Base-by-base conservation (phyloP, 2,113 vertebrate species). In the Nerophis ophidion region DNA sequence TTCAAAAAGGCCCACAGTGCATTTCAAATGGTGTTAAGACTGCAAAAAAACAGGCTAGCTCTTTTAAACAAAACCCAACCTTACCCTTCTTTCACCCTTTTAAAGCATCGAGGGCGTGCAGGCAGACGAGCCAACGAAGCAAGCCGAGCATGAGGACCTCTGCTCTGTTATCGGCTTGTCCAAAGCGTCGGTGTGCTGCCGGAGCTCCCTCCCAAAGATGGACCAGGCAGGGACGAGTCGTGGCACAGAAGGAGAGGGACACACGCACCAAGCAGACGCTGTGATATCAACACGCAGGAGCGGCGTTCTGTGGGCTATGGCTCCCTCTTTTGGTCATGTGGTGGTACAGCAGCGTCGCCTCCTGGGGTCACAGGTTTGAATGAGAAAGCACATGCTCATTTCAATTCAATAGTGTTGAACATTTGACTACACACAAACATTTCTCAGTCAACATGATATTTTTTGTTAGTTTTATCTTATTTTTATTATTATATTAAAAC, bases 211-310 rank as follows among this genome's bases (percentile, higher is more conserved):
- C 57, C 83, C 71, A 88, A 90, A 90, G 83, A 91, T 91, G 90
- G 90, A 90, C 83, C 80, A 77, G 84, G 77, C 79, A 77, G 84
- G 76, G 85, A 89, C 79, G 81, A 87, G 86, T 89, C 89, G 88
- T 90, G 88, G 88, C 89, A 90, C 81, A 68, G 82, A 81, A 68
- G 26, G 81, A 81, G 80, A 87, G 82, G 65, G 71, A 84, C 80
- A 84, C 86, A 88, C 85, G 84, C 83, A 85, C 68, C 67, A 71
- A 61, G 75, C 77, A 68, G 80, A 80, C 86, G 89, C 72, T 57
- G 77, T 90, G 89, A 92, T 87, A 89, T 90, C 90, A 91, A 84
- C 87, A 84, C 88, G 90, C 81, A 80, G 65, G 36, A 70, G 15
- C 5, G 57, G 33, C 48, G 19, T 72, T 55, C 16, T 8, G 34